These are phyloP conservation scores for Balaeniceps rex DNA, from an alignment of 2,113 vertebrate genomes.

Conservation along the genomic window DNA sequence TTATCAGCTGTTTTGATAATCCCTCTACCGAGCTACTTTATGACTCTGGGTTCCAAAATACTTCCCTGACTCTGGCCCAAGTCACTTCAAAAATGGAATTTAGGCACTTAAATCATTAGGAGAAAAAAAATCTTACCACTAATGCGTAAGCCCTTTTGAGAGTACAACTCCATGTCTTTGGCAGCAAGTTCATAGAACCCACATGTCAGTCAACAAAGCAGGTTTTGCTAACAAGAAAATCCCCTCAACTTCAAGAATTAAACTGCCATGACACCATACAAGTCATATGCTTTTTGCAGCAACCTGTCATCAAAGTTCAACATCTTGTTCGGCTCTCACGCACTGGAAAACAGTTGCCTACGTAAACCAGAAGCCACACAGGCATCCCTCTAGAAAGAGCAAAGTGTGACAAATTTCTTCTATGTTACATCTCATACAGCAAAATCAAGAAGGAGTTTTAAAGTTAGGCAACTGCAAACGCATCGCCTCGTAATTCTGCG, in stretches of 20 bases:
- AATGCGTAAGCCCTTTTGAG: too few species aligned
- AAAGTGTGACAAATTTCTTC: background rate
- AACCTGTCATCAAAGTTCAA: background rate
- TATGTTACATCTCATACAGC: background rate
- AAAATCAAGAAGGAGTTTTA: background rate
- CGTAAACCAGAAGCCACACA: background rate
- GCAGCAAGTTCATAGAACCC: too few species aligned
- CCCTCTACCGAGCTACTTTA: background rate
- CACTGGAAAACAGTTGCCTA: background rate
- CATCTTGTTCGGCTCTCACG: background rate
- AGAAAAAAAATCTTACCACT: background rate
- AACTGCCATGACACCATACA: background rate
- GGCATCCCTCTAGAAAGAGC: background rate
- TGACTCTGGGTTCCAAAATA: background rate
- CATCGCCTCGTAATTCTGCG: too few species aligned
- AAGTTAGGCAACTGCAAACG: background rate
- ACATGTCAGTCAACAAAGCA: too few species aligned
- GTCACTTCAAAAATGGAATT: background rate
- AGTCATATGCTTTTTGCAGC: background rate
- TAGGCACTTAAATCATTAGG: background rate
- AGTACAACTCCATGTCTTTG: too few species aligned
- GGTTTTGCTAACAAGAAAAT: too few species aligned
- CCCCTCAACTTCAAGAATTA: too few species aligned
- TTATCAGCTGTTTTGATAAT: background rate
- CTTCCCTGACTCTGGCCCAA: background rate